phyloP scores from a whole-genome alignment of 2,888 invertebrate genomes.

The Candidula unifasciata region DNA sequence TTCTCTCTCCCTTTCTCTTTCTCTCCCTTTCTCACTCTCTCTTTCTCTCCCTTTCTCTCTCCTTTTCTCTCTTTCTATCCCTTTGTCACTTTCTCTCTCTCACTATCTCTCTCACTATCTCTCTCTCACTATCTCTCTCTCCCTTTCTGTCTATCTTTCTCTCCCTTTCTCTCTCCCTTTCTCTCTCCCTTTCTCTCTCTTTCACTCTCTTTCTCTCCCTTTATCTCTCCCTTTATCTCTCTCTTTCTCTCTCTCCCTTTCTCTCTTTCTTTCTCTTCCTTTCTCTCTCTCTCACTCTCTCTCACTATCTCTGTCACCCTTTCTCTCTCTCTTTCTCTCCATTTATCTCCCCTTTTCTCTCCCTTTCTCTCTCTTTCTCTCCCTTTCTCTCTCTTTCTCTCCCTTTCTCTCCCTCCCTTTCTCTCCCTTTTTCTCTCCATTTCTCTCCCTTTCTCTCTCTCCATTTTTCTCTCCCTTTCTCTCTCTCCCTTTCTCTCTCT shows the following conservation, averaged over 20 bases:
- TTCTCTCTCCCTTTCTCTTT: too few species aligned
- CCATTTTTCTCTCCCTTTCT: too few species aligned
- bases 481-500: too few species aligned
- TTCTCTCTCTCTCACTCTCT: background rate
- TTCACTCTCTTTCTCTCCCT: constrained; percentile 12
- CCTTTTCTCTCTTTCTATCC: background rate
- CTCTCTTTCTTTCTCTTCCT: too few species aligned
- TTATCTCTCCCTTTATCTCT: background rate
- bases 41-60: background rate
- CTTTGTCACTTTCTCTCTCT: background rate
- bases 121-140: background rate
- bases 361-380: background rate
- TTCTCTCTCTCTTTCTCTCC: background rate
- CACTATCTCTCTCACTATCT: background rate
- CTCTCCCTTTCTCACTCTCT: too few species aligned
- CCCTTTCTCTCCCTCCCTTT: too few species aligned
- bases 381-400: too few species aligned
- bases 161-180: background rate
- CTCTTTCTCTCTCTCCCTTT: background rate
- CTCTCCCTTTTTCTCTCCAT: too few species aligned
- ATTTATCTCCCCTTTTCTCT: background rate
- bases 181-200: constrained; percentile 34
- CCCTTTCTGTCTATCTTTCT: background rate
- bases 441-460: too few species aligned
- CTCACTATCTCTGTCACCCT: background rate